phyloP scores from a whole-genome alignment of 2,113 vertebrate genomes.

The Aphyosemion australe region DNA sequence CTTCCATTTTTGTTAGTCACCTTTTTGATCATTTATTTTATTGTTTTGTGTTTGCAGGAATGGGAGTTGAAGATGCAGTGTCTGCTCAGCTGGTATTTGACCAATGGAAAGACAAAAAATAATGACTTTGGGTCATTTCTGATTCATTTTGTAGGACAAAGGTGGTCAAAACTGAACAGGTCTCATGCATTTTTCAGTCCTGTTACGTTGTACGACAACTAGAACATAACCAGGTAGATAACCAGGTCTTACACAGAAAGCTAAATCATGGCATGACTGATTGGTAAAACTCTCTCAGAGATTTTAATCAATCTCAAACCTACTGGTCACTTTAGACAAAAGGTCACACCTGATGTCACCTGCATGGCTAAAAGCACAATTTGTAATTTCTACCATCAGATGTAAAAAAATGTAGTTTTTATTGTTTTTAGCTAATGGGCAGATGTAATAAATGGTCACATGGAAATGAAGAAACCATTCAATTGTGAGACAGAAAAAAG shows the following conservation, averaged over 20 bases:
- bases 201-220: no score
- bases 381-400: not conserved
- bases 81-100: constrained; percentile 91
- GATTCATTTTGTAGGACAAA: not conserved
- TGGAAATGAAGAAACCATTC: not conserved
- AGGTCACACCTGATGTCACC: no score
- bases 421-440: not conserved
- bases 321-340: no score
- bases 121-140: not conserved
- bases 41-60: constrained; percentile 75
- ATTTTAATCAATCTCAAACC: no score
- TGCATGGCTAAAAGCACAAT: no score
- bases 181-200: no score
- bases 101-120: constrained; percentile 80
- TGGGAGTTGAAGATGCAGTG: constrained; percentile 92
- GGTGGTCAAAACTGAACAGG: not conserved
- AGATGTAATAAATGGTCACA: not conserved
- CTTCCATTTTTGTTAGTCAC: not conserved
- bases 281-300: no score
- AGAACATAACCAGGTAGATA: no score
- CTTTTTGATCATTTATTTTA: not conserved
- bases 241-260: no score
- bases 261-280: no score
- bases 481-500: not conserved
- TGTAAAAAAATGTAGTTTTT: not conserved